Evolutionary conservation across 2,113 vertebrate genomes (phyloP).

Genomic region (Nyctibius bracteatus): DNA sequence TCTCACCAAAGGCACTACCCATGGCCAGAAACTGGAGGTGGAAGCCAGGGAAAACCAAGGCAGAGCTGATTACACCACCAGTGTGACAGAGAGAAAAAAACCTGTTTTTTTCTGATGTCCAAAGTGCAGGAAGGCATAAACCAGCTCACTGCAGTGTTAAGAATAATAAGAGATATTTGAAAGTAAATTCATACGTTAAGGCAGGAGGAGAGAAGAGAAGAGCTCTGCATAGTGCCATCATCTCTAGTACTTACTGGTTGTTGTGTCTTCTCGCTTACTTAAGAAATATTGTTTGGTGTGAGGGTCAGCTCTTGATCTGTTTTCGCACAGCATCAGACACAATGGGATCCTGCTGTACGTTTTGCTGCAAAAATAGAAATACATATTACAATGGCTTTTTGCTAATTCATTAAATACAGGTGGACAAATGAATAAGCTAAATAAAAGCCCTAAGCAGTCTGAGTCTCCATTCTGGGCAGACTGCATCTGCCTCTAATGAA

Average conservation of each 20-base stretch:
- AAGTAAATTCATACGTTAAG: not conserved
- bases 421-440: not conserved
- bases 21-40: not conserved
- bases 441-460: not conserved
- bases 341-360: not conserved
- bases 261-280: not conserved
- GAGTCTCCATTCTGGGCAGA: not conserved
- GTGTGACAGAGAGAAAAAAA: not conserved
- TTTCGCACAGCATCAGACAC: not conserved
- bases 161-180: not conserved
- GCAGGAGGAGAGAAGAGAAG: not conserved
- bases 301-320: not conserved
- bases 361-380: not conserved
- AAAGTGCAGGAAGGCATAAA: not conserved
- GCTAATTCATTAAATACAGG: not conserved
- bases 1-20: not conserved
- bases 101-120: accelerated
- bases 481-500: not conserved
- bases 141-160: not conserved
- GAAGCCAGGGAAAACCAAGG: not conserved
- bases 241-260: not conserved
- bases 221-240: not conserved
- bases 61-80: not conserved
- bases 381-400: not conserved
- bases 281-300: not conserved